Evolutionary conservation across 53 echinoderm and acorn worm genomes (phyloP).

Genomic region (Stichopus horrens): DNA sequence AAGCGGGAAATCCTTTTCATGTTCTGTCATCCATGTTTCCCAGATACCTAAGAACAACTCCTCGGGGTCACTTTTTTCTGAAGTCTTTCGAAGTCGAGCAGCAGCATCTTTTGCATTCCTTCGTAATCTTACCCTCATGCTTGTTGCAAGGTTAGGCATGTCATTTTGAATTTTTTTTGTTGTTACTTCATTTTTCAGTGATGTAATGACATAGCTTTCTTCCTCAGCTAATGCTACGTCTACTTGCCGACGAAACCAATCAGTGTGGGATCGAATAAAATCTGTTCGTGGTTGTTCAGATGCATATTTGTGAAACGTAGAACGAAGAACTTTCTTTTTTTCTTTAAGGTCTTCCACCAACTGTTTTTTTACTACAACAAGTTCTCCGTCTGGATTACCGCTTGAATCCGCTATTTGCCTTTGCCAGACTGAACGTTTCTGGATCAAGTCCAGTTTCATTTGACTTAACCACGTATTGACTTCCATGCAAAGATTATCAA

Average conservation of each 20-base stretch:
- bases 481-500: constrained; percentile 29
- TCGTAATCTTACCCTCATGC: not conserved
- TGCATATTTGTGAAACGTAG: not conserved
- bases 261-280: not conserved
- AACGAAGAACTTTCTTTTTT: not conserved
- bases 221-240: not conserved
- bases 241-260: not conserved
- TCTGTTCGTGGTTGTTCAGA: constrained; percentile 5
- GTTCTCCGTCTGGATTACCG: not conserved
- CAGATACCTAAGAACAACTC: not conserved
- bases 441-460: not conserved
- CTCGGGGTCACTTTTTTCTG: not conserved
- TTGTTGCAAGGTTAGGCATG: not conserved
- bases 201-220: not conserved
- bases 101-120: not conserved
- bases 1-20: not conserved
- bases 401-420: not conserved
- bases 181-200: not conserved
- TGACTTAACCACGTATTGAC: not conserved
- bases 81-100: not conserved
- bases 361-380: not conserved
- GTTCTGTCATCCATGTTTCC: not conserved
- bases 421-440: not conserved
- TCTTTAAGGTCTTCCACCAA: not conserved
- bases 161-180: not conserved